A percentile compares a stretch with the other conserved stretches of the same genome.
These are phyloP conservation scores for Aleiodes alternator DNA, from an alignment of 2,888 invertebrate species.

Conservation along the genomic window DNA sequence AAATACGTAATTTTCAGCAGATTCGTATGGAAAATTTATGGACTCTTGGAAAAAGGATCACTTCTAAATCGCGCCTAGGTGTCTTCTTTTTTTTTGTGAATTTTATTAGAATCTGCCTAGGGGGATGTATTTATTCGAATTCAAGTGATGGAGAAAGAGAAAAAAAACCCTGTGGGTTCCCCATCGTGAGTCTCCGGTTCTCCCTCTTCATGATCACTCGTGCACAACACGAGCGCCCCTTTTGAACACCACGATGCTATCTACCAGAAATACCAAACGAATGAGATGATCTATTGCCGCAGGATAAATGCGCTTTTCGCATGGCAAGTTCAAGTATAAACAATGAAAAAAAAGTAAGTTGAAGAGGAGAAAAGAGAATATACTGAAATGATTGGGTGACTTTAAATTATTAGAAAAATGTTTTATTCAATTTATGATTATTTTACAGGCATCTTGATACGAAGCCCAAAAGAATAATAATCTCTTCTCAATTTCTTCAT, in stretches of 20 bases:
- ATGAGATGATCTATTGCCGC: slow-evolving; percentile 37
- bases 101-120: background rate
- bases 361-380: too few species aligned
- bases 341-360: background rate
- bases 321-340: background rate
- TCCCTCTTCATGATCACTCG: slow-evolving; percentile 51
- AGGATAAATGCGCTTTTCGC: slow-evolving; percentile 23
- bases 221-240: slow-evolving; percentile 42
- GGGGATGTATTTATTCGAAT: too few species aligned
- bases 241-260: slow-evolving; percentile 30
- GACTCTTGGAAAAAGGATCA: background rate
- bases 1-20: too few species aligned
- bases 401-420: too few species aligned
- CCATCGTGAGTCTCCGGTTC: slow-evolving; percentile 12
- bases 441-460: too few species aligned
- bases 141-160: background rate
- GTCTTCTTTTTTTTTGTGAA: background rate
- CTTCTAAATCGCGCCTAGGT: background rate
- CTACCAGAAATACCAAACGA: slow-evolving; percentile 14
- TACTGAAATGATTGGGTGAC: too few species aligned
- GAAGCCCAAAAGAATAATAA: too few species aligned
- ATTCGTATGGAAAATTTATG: background rate
- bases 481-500: too few species aligned
- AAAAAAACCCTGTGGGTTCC: background rate
- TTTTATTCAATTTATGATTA: too few species aligned